A percentile compares a stretch with the other conserved stretches of the same genome.
These are phyloP conservation scores for Drosophila athabasca DNA, from an alignment of 1,140 invertebrate genomes.

Conservation along the genomic window DNA sequence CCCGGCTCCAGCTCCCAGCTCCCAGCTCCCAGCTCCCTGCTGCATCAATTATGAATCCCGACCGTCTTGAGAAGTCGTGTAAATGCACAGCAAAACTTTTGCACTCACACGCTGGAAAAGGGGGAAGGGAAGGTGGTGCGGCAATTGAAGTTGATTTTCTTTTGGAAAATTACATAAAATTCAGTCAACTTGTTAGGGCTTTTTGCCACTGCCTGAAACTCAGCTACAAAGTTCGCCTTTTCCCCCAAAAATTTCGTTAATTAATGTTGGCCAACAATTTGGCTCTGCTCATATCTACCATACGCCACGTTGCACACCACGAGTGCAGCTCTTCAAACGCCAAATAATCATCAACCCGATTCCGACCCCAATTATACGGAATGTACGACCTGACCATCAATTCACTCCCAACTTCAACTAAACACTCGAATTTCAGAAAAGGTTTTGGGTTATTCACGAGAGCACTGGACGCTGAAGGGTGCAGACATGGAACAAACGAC, in stretches of 20 bases:
- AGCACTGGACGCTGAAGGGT: slow-evolving; percentile 6
- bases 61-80: slow-evolving; percentile 40
- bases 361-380: slow-evolving; percentile 43
- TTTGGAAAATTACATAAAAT: slow-evolving; percentile 62
- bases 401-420: slow-evolving; percentile 11
- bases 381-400: too few species aligned
- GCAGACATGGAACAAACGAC: slow-evolving; percentile 7
- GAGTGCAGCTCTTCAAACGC: slow-evolving; percentile 48
- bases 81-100: slow-evolving; percentile 68
- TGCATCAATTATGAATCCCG: slow-evolving; percentile 69
- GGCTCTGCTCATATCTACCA: slow-evolving; percentile 46
- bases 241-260: slow-evolving; percentile 41
- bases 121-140: background rate
- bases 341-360: slow-evolving; percentile 42
- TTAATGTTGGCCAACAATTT: slow-evolving; percentile 64
- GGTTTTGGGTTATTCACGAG: slow-evolving; percentile 28
- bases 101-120: slow-evolving; percentile 23
- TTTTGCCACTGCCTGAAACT: slow-evolving; percentile 40
- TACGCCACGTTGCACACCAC: slow-evolving; percentile 49
- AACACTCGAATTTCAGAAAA: slow-evolving; percentile 27
- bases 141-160: slow-evolving; percentile 43
- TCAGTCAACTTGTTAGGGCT: slow-evolving; percentile 61
- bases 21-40: slow-evolving; percentile 2
- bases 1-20: slow-evolving; percentile 6
- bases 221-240: slow-evolving; percentile 30